phyloP scores from a whole-genome alignment of 2,797 vertebrate genomes.

The Crossoptilon crossoptilon region DNA sequence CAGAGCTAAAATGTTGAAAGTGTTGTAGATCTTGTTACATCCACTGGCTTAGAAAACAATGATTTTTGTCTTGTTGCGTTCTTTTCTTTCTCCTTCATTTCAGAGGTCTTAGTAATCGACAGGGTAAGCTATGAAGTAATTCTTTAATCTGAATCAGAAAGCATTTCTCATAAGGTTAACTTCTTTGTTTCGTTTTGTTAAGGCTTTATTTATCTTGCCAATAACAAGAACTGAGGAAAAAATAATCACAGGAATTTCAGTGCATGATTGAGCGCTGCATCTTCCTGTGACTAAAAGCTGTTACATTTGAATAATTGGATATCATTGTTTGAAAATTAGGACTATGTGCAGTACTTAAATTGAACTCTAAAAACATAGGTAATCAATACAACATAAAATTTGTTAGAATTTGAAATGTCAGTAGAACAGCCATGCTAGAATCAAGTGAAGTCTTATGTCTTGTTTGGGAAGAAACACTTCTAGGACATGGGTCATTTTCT shows the following conservation, averaged over 20 bases:
- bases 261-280: background rate
- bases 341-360: slow-evolving; percentile 10
- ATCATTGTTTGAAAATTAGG: slow-evolving; percentile 3
- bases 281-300: slow-evolving; percentile 68
- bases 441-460: background rate
- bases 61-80: slow-evolving; percentile 22
- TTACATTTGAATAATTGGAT: background rate
- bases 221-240: slow-evolving; percentile 33
- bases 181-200: background rate
- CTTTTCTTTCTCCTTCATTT: slow-evolving; percentile 3
- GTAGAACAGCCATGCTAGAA: background rate
- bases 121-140: slow-evolving; percentile 30
- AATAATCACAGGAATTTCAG: slow-evolving; percentile 34
- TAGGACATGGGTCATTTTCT: background rate
- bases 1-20: slow-evolving; percentile 41
- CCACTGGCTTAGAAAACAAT: slow-evolving; percentile 27
- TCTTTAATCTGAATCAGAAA: slow-evolving; percentile 56
- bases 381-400: slow-evolving; percentile 44
- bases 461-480: background rate
- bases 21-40: background rate
- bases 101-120: slow-evolving; percentile 4
- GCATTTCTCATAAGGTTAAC: slow-evolving; percentile 19
- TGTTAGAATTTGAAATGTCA: slow-evolving; percentile 51
- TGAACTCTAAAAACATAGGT: slow-evolving; percentile 40
- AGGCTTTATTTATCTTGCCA: slow-evolving; percentile 55